A percentile compares a stretch with the other conserved stretches of the same genome.
Conservation (phyloP, 1,140 invertebrate genomes). For the Adoxophyes honmai region DNA sequence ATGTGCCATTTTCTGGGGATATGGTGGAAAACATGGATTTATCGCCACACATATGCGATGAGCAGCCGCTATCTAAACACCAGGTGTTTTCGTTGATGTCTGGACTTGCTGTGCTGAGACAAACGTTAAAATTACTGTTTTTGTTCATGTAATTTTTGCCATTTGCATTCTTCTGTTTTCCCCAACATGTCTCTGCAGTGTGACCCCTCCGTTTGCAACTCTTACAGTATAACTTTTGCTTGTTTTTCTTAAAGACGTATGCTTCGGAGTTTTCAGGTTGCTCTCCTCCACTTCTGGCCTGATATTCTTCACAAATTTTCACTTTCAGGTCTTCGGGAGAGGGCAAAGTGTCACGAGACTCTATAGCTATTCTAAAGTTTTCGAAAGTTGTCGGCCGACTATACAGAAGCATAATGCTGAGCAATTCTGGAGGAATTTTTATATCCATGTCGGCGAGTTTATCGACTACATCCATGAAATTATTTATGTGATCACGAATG, state of each 20-base stretch:
- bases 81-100: neutral
- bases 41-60: neutral
- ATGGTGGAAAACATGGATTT: neutral
- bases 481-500: conserved; percentile 17
- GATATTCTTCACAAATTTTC: conserved; percentile 16
- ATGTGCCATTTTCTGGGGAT: neutral
- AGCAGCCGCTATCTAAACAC: neutral
- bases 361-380: too few relatives aligned
- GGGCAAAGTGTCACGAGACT: conserved; percentile 2
- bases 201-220: too few relatives aligned
- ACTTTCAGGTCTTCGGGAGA: conserved; percentile 8
- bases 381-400: conserved; percentile 5
- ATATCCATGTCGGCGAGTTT: conserved; percentile 17
- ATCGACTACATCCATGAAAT: conserved; percentile 18
- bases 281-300: neutral
- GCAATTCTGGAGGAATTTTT: conserved; percentile 14
- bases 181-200: too few relatives aligned
- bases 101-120: too few relatives aligned
- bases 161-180: too few relatives aligned
- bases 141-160: too few relatives aligned
- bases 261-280: neutral
- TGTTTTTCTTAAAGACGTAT: neutral
- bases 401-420: conserved; percentile 16
- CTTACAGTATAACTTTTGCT: too few relatives aligned
- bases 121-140: too few relatives aligned